A percentile compares a stretch with the other conserved stretches of the same genome.
phyloP scores from a whole-genome alignment of 2,113 vertebrate species.

The Kryptolebias marmoratus region DNA sequence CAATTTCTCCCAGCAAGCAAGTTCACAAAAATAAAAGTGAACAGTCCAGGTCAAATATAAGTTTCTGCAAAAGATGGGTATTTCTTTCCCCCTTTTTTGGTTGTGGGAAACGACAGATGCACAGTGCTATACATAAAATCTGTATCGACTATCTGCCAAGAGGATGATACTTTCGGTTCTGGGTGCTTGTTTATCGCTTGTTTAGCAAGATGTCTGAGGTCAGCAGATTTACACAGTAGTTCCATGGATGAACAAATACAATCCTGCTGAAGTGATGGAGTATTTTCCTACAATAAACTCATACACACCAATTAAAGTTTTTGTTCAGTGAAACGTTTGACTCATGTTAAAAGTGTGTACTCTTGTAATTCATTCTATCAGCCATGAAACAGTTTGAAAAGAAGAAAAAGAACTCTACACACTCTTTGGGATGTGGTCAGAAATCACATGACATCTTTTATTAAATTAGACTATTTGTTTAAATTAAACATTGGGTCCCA shows the following conservation, averaged over 20 bases:
- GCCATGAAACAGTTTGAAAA: no score
- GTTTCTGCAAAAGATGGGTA: not conserved
- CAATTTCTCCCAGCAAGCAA: slow-evolving; percentile 9
- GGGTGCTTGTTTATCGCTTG: slow-evolving; percentile 4
- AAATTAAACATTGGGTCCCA: not conserved
- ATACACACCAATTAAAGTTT: no score
- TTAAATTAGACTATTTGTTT: not conserved
- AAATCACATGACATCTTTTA: not conserved
- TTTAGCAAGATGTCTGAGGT: slow-evolving; percentile 1
- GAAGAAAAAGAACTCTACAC: no score
- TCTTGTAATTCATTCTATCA: no score
- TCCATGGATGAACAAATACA: not conserved
- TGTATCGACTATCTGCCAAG: not conserved
- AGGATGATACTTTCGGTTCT: slow-evolving; percentile 1
- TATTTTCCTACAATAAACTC: no score
- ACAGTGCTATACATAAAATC: not conserved
- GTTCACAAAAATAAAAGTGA: slow-evolving; percentile 9
- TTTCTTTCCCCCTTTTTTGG: not conserved
- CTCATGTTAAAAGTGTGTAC: no score
- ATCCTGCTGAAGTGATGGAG: no score
- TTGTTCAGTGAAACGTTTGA: no score
- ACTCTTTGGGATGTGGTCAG: no score
- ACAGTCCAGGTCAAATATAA: slow-evolving; percentile 6
- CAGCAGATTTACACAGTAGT: not conserved
- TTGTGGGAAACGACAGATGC: not conserved